Conservation (phyloP, 2,797 vertebrate genomes). For the Threskiornis aethiopicus region DNA sequence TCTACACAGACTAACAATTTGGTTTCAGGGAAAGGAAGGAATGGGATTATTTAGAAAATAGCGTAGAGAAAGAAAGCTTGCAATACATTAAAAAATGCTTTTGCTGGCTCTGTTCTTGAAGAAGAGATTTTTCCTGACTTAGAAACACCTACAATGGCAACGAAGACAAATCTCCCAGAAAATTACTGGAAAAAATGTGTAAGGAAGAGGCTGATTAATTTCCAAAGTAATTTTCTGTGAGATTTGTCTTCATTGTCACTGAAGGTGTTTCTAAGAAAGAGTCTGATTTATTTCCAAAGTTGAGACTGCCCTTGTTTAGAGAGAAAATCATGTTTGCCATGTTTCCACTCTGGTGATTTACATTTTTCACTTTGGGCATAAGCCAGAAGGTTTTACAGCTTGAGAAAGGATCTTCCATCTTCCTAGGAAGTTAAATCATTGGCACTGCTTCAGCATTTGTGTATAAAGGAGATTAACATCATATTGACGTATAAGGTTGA, state of each 20-base stretch:
- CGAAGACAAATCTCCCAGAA: background rate
- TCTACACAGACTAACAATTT: background rate
- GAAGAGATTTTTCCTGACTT: background rate
- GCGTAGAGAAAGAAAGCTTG: background rate
- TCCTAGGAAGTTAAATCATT: constrained; percentile 45
- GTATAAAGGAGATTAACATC: constrained; percentile 59
- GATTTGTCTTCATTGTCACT: constrained; percentile 13
- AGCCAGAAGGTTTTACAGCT: constrained; percentile 55
- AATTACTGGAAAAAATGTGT: constrained; percentile 10
- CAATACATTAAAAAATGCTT: background rate
- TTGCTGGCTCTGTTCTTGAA: background rate
- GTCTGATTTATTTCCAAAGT: constrained; percentile 14
- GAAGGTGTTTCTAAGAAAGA: constrained; percentile 27
- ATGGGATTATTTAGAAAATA: background rate
- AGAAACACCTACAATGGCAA: constrained; percentile 20
- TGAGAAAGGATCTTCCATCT: constrained; percentile 53
- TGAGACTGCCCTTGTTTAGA: constrained; percentile 14
- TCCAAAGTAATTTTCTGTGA: background rate
- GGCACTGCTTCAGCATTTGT: constrained; percentile 50
- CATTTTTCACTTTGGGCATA: constrained; percentile 28
- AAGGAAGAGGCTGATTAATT: constrained; percentile 20
- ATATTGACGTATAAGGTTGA: constrained; percentile 57
- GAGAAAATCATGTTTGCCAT: constrained; percentile 41
- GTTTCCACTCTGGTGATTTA: constrained; percentile 38
- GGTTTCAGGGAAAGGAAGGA: background rate